Percentiles rank a stretch among this genome's conserved stretches.
Evolutionary conservation across 2,888 invertebrate species (phyloP).

Genomic region (Thecocarcelia acutangulata): DNA sequence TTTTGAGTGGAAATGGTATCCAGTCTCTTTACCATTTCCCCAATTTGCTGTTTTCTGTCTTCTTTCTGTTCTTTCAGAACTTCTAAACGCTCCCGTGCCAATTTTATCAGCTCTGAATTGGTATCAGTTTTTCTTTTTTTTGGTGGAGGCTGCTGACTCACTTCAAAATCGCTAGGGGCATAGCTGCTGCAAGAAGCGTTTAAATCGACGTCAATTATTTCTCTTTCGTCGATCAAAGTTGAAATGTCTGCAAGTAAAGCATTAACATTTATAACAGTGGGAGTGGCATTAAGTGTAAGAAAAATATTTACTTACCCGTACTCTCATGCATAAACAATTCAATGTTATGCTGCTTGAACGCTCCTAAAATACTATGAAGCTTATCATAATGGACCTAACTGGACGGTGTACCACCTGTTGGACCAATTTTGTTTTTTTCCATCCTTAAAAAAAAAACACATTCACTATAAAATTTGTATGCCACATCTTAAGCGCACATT

Average conservation of each 20-base stretch:
- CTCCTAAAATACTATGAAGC: not conserved
- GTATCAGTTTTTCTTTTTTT: not conserved
- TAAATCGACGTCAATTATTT: not conserved
- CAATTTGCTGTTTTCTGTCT: not conserved
- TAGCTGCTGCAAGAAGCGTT: not conserved
- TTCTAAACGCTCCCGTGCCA: not conserved
- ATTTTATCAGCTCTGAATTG: not conserved
- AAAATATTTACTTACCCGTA: not conserved
- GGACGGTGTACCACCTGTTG: constrained; percentile 11
- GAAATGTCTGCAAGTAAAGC: not conserved
- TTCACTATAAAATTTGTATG: too few relatives aligned
- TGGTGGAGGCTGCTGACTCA: not conserved
- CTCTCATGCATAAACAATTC: not conserved
- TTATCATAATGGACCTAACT: too few relatives aligned
- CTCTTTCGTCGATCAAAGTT: not conserved
- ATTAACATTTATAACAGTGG: too few relatives aligned
- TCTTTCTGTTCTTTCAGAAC: not conserved
- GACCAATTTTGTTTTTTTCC: constrained; percentile 2
- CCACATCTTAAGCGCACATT: too few relatives aligned
- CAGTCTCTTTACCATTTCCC: not conserved
- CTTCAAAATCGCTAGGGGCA: not conserved
- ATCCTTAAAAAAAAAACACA: too few relatives aligned
- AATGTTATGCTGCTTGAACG: not conserved
- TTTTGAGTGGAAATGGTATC: constrained; percentile 4
- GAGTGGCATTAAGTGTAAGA: not conserved